phyloP scores from a whole-genome alignment of 2,113 vertebrate species.

The Alosa alosa region DNA sequence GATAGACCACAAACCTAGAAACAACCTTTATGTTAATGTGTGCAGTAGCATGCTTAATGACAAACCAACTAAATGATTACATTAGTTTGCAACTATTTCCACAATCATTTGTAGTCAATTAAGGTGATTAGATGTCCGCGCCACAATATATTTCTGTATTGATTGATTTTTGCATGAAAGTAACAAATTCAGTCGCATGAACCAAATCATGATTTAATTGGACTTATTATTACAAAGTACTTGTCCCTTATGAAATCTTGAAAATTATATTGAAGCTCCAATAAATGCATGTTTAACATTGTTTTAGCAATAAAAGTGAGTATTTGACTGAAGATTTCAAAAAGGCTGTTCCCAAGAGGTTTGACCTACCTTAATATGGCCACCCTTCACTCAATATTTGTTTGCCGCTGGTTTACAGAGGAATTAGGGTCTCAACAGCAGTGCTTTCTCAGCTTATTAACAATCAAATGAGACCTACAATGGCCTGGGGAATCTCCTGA shows the following conservation, averaged over 20 bases:
- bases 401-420: slow-evolving; percentile 37
- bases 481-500: slow-evolving; percentile 37
- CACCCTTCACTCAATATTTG: slow-evolving; percentile 28
- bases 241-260: not conserved
- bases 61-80: not conserved
- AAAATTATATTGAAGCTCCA: not conserved
- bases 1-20: not conserved
- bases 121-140: too few relatives aligned
- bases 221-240: not conserved
- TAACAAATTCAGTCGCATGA: too few relatives aligned
- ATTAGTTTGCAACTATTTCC: not conserved
- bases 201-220: too few relatives aligned
- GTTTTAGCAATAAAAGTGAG: not conserved
- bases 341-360: not conserved
- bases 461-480: slow-evolving; percentile 25
- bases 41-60: not conserved
- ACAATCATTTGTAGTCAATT: too few relatives aligned
- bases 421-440: slow-evolving; percentile 30
- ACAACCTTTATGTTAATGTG: not conserved
- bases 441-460: slow-evolving; percentile 43
- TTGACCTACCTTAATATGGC: not conserved
- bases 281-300: not conserved
- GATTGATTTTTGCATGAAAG: too few relatives aligned
- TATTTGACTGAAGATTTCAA: not conserved
- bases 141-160: too few relatives aligned